These are phyloP conservation scores for Alligator sinensis DNA, from an alignment of 2,113 vertebrate species.

Conservation along the genomic window DNA sequence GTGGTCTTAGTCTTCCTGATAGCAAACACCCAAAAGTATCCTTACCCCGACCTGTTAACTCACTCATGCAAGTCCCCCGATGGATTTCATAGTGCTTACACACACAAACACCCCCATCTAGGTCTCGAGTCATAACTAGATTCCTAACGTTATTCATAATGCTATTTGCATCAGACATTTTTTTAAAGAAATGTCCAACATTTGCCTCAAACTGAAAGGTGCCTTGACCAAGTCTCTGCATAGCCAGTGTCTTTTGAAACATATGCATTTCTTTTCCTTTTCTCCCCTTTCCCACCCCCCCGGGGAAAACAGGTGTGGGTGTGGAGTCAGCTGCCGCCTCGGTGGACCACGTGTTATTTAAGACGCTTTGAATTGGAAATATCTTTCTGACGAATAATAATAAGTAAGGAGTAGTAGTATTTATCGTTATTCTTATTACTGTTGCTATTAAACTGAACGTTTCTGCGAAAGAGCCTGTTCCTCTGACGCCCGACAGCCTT, in stretches of 20 bases:
- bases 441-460: too few species aligned
- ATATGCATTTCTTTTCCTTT: not conserved
- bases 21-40: not conserved
- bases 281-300: too few species aligned
- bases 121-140: too few species aligned
- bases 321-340: too few species aligned
- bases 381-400: too few species aligned
- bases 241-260: not conserved
- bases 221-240: not conserved
- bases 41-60: not conserved
- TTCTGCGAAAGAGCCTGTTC: too few species aligned
- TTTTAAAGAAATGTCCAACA: not conserved
- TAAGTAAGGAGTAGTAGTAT: too few species aligned
- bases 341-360: too few species aligned
- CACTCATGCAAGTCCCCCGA: accelerated
- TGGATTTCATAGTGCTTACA: not conserved
- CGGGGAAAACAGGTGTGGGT: too few species aligned
- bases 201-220: not conserved
- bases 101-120: not conserved
- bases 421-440: too few species aligned
- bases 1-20: not conserved
- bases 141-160: not conserved
- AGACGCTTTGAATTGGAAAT: too few species aligned
- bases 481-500: too few species aligned
- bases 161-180: not conserved